Base-by-base conservation (phyloP, 35 echinoderm and acorn worm species). In the Hemicentrotus pulcherrimus region DNA sequence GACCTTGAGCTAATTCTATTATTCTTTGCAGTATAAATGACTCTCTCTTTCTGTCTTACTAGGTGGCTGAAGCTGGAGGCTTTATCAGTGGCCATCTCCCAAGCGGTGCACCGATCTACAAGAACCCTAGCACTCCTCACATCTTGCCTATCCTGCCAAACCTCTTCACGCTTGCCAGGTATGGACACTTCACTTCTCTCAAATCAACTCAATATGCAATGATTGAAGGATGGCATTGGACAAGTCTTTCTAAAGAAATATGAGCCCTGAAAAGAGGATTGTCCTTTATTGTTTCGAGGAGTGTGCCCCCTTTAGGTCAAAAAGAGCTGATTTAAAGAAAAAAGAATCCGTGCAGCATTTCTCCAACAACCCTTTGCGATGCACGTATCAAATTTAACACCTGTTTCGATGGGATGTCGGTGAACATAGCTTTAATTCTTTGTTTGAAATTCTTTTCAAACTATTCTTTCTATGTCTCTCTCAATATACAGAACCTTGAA, bases 1-100 rank as follows among this genome's bases (percentile, higher is more conserved):
- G 35, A 41, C 35, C 35, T 41, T 41, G 3, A 41, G 35, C 35
- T 3, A 41, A 41, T 59, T 16, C 52, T 9, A 59, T 59, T 59
- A 0, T 78, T n/a, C 65, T 78, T 28, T n/a, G 10, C 8, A 55
- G 11, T 55, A 55, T n/a, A n/a, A n/a, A 55, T 55, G 10, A 55
- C 0, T 13, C 11, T 55, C 50, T 55, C 9, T 15, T 10, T 55
- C 50, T 55, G 65, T 78, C 65, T 90, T 90, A 16, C 46, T 90
- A 99, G 98, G 96, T 98, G 71, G 97, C 98, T 52, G 95, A 94
- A 87, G 48, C 91, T 61, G 97, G 98, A 31, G 97, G 96, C 28
- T 97, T 97, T 47, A 91, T 96, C 24, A 92, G 91, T 86, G 93
- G 96, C 88, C 91, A 61, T 48, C 85, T 95, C 58, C 71, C 61